A percentile compares a stretch with the other conserved stretches of the same genome.
phyloP scores from a whole-genome alignment of 2,113 vertebrate species.

The Orycteropus afer region DNA sequence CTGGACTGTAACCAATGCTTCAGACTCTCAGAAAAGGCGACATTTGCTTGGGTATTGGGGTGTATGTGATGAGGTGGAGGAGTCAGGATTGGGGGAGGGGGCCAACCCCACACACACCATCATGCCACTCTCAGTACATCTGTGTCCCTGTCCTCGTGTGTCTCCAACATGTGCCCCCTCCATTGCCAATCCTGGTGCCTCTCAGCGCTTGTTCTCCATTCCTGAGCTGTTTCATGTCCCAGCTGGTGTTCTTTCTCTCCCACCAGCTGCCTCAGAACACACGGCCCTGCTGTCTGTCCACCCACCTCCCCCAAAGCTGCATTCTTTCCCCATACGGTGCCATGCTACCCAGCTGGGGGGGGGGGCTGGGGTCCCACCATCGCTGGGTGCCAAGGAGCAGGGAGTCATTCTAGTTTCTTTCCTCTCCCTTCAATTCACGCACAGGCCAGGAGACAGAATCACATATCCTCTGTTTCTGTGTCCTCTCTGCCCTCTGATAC shows the following conservation, averaged over 20 bases:
- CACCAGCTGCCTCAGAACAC: constrained; percentile 43
- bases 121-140: not conserved
- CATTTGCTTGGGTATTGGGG: not conserved
- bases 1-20: not conserved
- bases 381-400: not conserved
- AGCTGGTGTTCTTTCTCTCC: constrained; percentile 54
- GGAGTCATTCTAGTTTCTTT: not conserved
- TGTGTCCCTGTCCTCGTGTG: not conserved
- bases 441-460: not conserved
- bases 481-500: not conserved
- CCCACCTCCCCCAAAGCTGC: not conserved
- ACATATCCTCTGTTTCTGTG: not conserved
- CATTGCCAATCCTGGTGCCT: not conserved
- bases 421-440: not conserved
- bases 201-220: not conserved
- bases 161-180: not conserved
- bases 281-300: constrained; percentile 1
- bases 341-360: not conserved
- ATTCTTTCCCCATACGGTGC: not conserved
- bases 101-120: not conserved
- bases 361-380: no score
- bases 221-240: constrained; percentile 23
- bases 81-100: not conserved
- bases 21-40: not conserved
- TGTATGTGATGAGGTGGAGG: accelerated